These are phyloP conservation scores for Aporophyla lueneburgensis DNA, from an alignment of 2,888 invertebrate genomes.

Conservation along the genomic window DNA sequence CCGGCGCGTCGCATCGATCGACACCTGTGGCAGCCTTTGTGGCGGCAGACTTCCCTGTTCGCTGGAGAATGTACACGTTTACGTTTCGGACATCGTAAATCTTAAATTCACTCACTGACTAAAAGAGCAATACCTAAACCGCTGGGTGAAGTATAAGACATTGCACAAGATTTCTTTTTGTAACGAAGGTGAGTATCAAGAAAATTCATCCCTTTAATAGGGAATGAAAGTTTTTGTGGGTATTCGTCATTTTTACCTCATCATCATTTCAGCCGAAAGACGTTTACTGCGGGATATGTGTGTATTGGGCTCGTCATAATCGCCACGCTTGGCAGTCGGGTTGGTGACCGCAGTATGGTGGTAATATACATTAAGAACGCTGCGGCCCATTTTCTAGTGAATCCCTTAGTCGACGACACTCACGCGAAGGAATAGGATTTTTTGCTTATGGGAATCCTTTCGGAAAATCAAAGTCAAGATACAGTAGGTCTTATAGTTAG, in stretches of 20 bases:
- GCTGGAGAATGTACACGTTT: conserved; percentile 50
- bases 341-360: too few species aligned
- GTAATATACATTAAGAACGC: too few species aligned
- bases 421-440: too few species aligned
- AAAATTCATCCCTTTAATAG: background rate
- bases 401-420: too few species aligned
- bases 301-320: too few species aligned
- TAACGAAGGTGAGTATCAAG: background rate
- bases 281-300: too few species aligned
- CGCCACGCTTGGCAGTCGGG: too few species aligned
- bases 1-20: conserved; percentile 88
- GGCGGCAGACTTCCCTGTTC: conserved; percentile 75
- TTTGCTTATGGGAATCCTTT: too few species aligned
- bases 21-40: conserved; percentile 82
- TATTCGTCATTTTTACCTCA: background rate
- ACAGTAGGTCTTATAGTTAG: too few species aligned
- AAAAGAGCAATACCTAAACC: background rate
- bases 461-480: too few species aligned
- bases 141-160: background rate
- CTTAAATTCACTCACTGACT: background rate
- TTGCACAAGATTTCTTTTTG: background rate
- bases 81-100: conserved; percentile 9
- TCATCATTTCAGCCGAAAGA: too few species aligned
- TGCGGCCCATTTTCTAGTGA: too few species aligned
- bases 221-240: background rate